A percentile compares a stretch with the other conserved stretches of the same genome.
These are phyloP conservation scores for Riparia riparia DNA, from an alignment of 2,113 vertebrate species.

Conservation along the genomic window DNA sequence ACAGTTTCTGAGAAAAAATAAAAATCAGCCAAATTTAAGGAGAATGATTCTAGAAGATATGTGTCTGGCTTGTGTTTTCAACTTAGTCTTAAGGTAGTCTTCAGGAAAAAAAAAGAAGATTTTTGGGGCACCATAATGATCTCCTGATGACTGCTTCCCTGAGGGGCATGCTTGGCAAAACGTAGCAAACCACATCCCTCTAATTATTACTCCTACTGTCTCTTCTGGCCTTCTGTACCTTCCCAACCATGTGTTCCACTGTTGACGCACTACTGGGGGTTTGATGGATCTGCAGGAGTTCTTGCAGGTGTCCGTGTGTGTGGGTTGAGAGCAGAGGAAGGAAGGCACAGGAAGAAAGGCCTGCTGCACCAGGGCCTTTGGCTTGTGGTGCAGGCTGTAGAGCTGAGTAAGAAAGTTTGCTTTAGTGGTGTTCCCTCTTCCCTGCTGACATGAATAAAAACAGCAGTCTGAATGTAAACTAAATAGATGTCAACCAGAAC, in stretches of 20 bases:
- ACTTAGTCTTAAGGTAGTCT: not conserved
- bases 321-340: not conserved
- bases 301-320: rapidly evolving
- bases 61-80: not conserved
- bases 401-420: not conserved
- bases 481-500: slow-evolving; percentile 44
- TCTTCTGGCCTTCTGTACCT: not conserved
- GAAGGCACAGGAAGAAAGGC: not conserved
- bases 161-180: not conserved
- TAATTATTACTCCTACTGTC: not conserved
- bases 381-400: not conserved
- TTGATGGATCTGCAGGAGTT: not conserved
- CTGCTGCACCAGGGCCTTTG: not conserved
- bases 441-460: slow-evolving; percentile 17
- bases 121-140: not conserved
- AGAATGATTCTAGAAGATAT: not conserved
- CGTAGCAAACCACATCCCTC: not conserved
- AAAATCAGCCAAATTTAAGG: not conserved
- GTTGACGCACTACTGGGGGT: not conserved
- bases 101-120: not conserved
- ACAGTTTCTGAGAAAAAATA: not conserved
- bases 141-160: not conserved
- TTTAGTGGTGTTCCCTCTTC: not conserved
- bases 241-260: rapidly evolving
- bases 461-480: slow-evolving; percentile 36